phyloP scores from a whole-genome alignment of 2,797 vertebrate species.

The Oreochromis mossambicus region DNA sequence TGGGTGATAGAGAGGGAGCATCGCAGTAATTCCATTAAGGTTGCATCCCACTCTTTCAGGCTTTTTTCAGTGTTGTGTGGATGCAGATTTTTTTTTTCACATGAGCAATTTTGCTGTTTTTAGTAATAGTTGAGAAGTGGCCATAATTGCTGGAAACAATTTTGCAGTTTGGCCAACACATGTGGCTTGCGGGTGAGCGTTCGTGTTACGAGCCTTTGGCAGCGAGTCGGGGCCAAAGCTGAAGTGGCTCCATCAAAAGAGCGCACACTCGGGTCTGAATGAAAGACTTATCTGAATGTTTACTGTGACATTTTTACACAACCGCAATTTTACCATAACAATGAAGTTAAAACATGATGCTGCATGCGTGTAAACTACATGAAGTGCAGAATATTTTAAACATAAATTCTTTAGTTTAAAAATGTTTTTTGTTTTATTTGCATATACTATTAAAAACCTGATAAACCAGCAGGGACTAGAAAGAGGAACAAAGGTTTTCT shows the following conservation, averaged over 20 bases:
- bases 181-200: constrained; percentile 15
- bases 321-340: background rate
- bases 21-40: constrained; percentile 35
- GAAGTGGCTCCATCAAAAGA: constrained; percentile 20
- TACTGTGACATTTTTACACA: background rate
- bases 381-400: background rate
- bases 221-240: constrained; percentile 14
- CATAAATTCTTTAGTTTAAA: background rate
- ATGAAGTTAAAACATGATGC: background rate
- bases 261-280: background rate
- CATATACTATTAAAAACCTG: background rate
- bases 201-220: constrained; percentile 29
- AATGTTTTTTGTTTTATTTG: background rate
- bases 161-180: constrained; percentile 3
- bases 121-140: constrained; percentile 32
- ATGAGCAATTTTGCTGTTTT: constrained; percentile 30
- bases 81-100: background rate
- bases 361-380: background rate
- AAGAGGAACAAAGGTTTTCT: background rate
- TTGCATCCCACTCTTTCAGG: constrained; percentile 7
- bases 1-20: constrained; percentile 34
- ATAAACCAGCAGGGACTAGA: background rate
- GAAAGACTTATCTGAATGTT: background rate
- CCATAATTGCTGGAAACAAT: constrained; percentile 38
- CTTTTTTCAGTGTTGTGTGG: background rate